These are phyloP conservation scores for Stegana nigrithorax DNA, from an alignment of 2,888 invertebrate species.

Conservation along the genomic window DNA sequence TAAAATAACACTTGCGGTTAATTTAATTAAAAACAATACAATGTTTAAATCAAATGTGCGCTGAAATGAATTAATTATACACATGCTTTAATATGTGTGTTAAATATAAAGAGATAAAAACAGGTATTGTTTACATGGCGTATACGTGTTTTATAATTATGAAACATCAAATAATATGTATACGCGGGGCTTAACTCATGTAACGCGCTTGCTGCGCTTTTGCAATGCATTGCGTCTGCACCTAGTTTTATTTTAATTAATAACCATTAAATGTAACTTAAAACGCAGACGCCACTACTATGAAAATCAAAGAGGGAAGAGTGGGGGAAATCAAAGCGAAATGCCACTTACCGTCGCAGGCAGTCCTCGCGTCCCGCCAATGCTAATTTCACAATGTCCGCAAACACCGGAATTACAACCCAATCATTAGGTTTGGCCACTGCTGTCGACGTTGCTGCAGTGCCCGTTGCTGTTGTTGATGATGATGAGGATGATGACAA, in stretches of 20 bases:
- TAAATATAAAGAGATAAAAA: too few species aligned
- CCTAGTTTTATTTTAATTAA: constrained; percentile 14
- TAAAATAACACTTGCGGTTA: too few species aligned
- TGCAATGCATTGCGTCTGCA: too few species aligned
- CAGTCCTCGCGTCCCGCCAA: constrained; percentile 68
- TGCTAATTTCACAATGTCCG: constrained; percentile 69
- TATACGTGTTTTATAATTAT: constrained; percentile 10
- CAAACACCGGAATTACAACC: constrained; percentile 69
- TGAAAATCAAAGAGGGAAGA: too few species aligned
- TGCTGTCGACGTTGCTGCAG: constrained; percentile 31
- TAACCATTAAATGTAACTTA: not conserved
- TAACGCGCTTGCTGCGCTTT: not conserved
- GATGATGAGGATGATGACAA: too few species aligned
- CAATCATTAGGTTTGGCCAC: constrained; percentile 66
- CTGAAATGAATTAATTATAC: not conserved
- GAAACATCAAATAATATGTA: not conserved
- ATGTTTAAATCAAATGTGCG: not conserved
- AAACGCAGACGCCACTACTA: too few species aligned
- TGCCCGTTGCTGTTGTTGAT: constrained; percentile 28
- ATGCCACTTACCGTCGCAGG: constrained; percentile 63
- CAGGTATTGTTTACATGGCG: not conserved
- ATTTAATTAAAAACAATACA: too few species aligned
- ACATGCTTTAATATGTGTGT: too few species aligned
- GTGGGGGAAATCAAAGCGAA: not conserved
- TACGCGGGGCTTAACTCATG: not conserved